Base-by-base conservation (phyloP, 1,140 invertebrate species). In the Schlechtendalia chinensis region DNA sequence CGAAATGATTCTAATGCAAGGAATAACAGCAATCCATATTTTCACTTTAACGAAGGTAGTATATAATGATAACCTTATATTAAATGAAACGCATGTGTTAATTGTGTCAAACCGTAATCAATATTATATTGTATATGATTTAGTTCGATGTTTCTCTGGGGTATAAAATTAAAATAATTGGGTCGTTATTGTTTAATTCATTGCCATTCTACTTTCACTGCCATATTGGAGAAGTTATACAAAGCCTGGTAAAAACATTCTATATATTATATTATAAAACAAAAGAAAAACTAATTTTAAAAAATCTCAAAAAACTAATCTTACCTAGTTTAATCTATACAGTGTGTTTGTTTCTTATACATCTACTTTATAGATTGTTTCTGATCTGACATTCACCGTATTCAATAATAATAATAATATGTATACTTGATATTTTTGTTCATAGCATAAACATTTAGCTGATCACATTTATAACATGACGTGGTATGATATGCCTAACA, bases 31-130 rank as follows among this genome's bases (percentile, higher is more conserved):
- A 1, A 56, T 75, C 5, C 5, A 17, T 22, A 32, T 75, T 56
- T 75, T n/a, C 53, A 32, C 6, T 39, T 8, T 75, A 22, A 75
- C 24, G 14, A 75, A 58, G 39, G 72, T 75, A 75, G 32, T 22
- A 17, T 22, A 65, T 65, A 17, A 61, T 61, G 5, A 54, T 1
- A 27, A 54, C 19, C 6, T 3, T n/a, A 32, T 74, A 6, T 1
- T 58, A 14, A 19, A 16, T 50, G n/a, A 27, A 0, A 54, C 6
- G 5, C 27, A n/a, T 3, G 12, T 2, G 6, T 29, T 50, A 71
- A 10, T 1, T 11, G 4, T n/a, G 5, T 39, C 11, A 39, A 10
- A 14, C n/a, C 12, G n/a, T 14, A 32, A 65, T 71, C 8, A 47
- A 71, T 71, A 71, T 50, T 27, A 6, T 11, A 27, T 17, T 47